Base-by-base conservation (phyloP, 35 echinoderm and acorn worm species). In the Patiria miniata region DNA sequence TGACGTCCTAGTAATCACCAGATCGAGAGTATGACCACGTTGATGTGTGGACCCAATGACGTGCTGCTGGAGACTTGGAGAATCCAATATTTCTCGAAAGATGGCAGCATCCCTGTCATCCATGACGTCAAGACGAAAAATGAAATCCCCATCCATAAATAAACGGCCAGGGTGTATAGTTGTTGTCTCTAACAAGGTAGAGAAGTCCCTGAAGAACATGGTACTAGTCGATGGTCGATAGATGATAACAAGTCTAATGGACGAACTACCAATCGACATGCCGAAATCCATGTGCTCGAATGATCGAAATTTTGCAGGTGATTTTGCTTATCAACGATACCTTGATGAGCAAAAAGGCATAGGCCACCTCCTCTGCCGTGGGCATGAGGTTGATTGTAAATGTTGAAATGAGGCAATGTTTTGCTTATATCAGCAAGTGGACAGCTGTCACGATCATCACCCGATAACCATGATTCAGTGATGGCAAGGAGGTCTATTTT, bases 391-490 rank as follows among this genome's bases (percentile, higher is more conserved):
- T 55, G 51, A 78, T 86, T 59, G 77, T 85, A 52, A 1, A 91
- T 69, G 57, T 68, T 30, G 82, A 81, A 92, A 77, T 82, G 40
- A 44, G 90, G 78, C 55, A 92, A 42, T 9, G 84, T 58, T 30
- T 40, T 86, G 16, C 44, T 36, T 16, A 92, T 37, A 81, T 87
- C 83, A 16, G 78, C 84, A 30, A 92, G 44, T 65, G 86, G 36
- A 29, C 84, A 39, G 73, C 39, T 51, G 68, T 92, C 89, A 39
- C 82, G 77, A 9, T 78, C 34, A 57, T 80, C 77, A 15, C 84
- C 78, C 19, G 8, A 86, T 37, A 92, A 39, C 83, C 90, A 92
- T 19, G 90, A 79, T 82, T 92, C 84, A 39, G 90, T 92, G 44
- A 87, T 82, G 47, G 90, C 83, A 61, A 92, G 56, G n/a, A 92